phyloP scores from a whole-genome alignment of 2,888 invertebrate species.

The Drosophila kanekoi region DNA sequence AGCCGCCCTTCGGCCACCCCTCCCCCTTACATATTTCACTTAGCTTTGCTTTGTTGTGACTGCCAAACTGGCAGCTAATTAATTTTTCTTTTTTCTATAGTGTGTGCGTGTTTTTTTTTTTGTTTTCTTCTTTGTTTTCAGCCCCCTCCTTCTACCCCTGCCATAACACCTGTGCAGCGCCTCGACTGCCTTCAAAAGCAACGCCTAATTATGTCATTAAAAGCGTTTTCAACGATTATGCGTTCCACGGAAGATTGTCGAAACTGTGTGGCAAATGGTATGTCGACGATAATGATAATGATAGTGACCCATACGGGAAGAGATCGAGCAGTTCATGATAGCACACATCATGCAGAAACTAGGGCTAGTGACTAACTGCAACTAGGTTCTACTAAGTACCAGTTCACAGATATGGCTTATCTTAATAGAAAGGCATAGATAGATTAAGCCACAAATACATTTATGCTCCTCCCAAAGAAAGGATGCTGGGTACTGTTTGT shows the following conservation, averaged over 20 bases:
- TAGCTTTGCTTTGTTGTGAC: slow-evolving; percentile 31
- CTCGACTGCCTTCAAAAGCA: slow-evolving; percentile 38
- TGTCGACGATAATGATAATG: slow-evolving; percentile 4
- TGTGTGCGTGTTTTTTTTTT: not conserved
- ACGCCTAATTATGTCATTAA: slow-evolving; percentile 77
- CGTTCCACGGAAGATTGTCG: slow-evolving; percentile 38
- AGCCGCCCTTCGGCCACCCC: not conserved
- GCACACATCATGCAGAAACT: not conserved
- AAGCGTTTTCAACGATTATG: slow-evolving; percentile 54
- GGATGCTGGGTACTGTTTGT: too few species aligned
- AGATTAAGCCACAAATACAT: too few species aligned
- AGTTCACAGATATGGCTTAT: not conserved
- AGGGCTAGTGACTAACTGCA: slow-evolving; percentile 1
- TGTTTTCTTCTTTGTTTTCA: not conserved
- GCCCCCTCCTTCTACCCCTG: slow-evolving; percentile 11
- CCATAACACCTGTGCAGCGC: slow-evolving; percentile 46
- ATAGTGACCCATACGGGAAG: slow-evolving; percentile 11
- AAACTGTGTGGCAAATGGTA: slow-evolving; percentile 4
- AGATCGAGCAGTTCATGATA: slow-evolving; percentile 3
- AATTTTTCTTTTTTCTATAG: slow-evolving; percentile 40
- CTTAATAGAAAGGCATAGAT: not conserved
- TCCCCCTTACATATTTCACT: slow-evolving; percentile 2
- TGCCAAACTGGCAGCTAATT: slow-evolving; percentile 57
- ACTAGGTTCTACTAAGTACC: not conserved
- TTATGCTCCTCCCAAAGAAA: too few species aligned